A percentile compares a stretch with the other conserved stretches of the same genome.
These are phyloP conservation scores for Amblyraja radiata DNA, from an alignment of 2,797 vertebrate genomes.

Conservation along the genomic window DNA sequence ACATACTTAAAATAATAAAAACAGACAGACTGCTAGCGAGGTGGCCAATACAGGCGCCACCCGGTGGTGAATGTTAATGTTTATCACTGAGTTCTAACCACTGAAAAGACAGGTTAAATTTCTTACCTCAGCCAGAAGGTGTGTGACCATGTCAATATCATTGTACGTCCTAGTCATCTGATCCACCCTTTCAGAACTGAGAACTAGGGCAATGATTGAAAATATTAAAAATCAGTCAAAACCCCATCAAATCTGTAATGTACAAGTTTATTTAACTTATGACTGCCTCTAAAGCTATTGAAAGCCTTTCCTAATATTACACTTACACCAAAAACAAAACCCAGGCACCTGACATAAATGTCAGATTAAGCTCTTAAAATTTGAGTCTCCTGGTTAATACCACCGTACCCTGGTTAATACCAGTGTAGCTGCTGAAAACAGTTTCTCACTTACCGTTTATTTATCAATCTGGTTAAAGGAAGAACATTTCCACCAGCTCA, in stretches of 20 bases:
- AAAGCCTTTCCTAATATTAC: not conserved
- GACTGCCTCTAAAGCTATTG: slow-evolving; percentile 11
- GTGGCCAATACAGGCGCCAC: too few species aligned
- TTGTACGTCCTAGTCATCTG: slow-evolving; percentile 81
- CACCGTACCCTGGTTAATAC: not conserved
- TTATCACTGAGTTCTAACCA: not conserved
- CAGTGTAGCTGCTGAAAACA: not conserved
- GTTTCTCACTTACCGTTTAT: not conserved
- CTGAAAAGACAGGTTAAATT: not conserved
- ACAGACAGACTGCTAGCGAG: too few species aligned
- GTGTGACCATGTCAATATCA: slow-evolving; percentile 86
- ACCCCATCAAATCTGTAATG: not conserved
- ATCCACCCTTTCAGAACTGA: slow-evolving; percentile 70
- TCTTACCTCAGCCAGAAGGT: slow-evolving; percentile 83
- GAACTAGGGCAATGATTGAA: slow-evolving; percentile 62
- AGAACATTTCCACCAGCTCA: not conserved
- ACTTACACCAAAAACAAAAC: not conserved
- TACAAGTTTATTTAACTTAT: not conserved
- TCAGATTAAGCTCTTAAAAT: not conserved
- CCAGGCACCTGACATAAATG: not conserved
- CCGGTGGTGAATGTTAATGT: not conserved
- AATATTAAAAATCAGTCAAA: not conserved
- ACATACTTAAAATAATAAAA: too few species aligned
- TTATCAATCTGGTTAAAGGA: not conserved
- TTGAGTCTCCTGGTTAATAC: not conserved